Conservation (phyloP, 2,888 invertebrate genomes). For the Nymphalis urticae region DNA sequence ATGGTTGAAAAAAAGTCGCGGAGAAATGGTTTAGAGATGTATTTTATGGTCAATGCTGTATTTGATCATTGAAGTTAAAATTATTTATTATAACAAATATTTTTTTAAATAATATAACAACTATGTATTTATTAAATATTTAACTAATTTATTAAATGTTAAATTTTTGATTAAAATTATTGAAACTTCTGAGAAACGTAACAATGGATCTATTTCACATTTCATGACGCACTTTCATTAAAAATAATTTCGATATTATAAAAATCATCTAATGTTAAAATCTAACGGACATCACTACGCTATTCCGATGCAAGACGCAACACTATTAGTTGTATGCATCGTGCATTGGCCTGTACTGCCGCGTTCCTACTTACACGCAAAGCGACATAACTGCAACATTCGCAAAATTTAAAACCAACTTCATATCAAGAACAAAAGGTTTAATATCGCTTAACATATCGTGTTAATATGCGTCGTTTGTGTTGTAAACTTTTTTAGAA, state of each 20-base stretch:
- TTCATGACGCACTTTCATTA: slow-evolving; percentile 29
- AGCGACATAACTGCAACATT: slow-evolving; percentile 48
- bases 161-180: no score
- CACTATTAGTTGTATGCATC: slow-evolving; percentile 81
- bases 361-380: slow-evolving; percentile 45
- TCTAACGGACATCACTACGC: slow-evolving; percentile 43
- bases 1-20: slow-evolving; percentile 4
- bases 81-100: background rate
- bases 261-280: slow-evolving; percentile 40
- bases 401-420: slow-evolving; percentile 38
- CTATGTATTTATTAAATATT: background rate
- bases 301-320: slow-evolving; percentile 56
- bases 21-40: background rate
- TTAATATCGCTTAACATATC: slow-evolving; percentile 22
- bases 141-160: no score
- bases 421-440: slow-evolving; percentile 23
- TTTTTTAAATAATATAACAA: background rate
- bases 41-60: slow-evolving; percentile 35
- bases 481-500: slow-evolving; percentile 64
- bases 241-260: slow-evolving; percentile 13
- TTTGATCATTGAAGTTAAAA: no score
- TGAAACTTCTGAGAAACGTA: no score
- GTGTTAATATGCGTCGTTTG: slow-evolving; percentile 18
- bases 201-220: background rate
- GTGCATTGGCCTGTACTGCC: slow-evolving; percentile 81